phyloP scores from a whole-genome alignment of 1,140 invertebrate species.

The Ericerus pela region DNA sequence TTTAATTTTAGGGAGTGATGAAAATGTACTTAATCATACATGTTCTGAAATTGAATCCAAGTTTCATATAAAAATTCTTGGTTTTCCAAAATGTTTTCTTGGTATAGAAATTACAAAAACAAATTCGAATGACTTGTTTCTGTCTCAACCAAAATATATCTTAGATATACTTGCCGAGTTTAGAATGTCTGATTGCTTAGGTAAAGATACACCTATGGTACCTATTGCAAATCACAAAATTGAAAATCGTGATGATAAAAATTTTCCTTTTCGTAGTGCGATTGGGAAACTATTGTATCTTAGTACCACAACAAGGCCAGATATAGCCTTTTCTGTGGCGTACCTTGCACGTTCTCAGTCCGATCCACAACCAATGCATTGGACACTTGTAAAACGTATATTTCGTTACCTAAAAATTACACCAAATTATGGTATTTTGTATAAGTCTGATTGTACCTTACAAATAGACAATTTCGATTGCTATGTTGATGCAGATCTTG shows the following conservation, averaged over 20 bases:
- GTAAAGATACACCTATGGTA: slow-evolving; percentile 23
- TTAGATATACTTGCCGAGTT: slow-evolving; percentile 22
- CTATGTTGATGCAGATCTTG: slow-evolving; percentile 29
- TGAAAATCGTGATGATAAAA: slow-evolving; percentile 13
- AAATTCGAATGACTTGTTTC: slow-evolving; percentile 17
- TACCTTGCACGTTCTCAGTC: slow-evolving; percentile 18
- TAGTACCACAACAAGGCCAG: slow-evolving; percentile 26
- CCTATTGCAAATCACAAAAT: slow-evolving; percentile 13
- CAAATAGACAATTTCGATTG: neutral
- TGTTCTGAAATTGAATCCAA: slow-evolving; percentile 1
- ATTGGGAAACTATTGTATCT: slow-evolving; percentile 28
- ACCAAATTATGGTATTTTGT: slow-evolving; percentile 18
- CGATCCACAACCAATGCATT: slow-evolving; percentile 2
- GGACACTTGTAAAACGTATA: slow-evolving; percentile 22
- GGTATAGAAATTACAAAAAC: slow-evolving; percentile 26
- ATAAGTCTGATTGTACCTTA: neutral
- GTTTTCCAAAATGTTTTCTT: slow-evolving; percentile 21
- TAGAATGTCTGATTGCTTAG: slow-evolving; percentile 22
- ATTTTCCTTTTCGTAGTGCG: slow-evolving; percentile 22
- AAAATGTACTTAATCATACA: slow-evolving; percentile 22
- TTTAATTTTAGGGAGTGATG: slow-evolving; percentile 21
- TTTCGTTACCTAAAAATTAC: slow-evolving; percentile 29
- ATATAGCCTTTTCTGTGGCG: slow-evolving; percentile 28
- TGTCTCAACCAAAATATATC: slow-evolving; percentile 22
- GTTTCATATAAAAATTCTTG: slow-evolving; percentile 22